Evolutionary conservation across 2,888 invertebrate species (phyloP).

Genomic region (Eulithis prunata): DNA sequence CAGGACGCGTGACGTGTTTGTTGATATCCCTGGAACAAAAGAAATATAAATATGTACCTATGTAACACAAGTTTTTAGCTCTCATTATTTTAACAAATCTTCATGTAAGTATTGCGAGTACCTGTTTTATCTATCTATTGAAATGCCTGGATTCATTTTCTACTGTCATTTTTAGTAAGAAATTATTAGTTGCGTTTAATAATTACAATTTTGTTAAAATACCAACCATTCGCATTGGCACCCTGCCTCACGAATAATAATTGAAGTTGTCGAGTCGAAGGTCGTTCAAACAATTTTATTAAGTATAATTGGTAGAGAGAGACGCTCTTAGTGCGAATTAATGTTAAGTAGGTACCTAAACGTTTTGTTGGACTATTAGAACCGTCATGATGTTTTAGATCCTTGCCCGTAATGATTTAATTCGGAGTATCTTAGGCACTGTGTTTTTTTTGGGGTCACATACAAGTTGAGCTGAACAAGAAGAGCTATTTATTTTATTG

Average conservation of each 20-base stretch:
- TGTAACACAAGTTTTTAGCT: background rate
- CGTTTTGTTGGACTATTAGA: background rate
- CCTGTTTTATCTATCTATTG: too few species aligned
- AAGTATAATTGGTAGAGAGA: background rate
- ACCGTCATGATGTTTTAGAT: too few species aligned
- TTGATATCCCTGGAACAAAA: conserved; percentile 55
- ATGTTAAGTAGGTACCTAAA: background rate
- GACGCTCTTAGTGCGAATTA: background rate
- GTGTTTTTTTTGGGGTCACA: too few species aligned
- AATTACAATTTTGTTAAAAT: conserved; percentile 15
- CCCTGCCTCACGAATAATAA: conserved; percentile 18
- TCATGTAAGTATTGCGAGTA: too few species aligned
- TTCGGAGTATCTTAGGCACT: too few species aligned
- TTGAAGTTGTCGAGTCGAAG: conserved; percentile 14
- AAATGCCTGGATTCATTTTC: background rate
- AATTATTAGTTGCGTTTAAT: conserved; percentile 8
- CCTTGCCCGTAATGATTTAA: too few species aligned
- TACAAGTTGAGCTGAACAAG: too few species aligned
- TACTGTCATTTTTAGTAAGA: background rate
- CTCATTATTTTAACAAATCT: background rate
- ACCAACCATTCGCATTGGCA: conserved; percentile 15
- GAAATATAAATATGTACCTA: background rate
- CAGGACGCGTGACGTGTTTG: conserved; percentile 48
- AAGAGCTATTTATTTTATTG: too few species aligned
- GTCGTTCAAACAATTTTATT: conserved; percentile 7